Base-by-base conservation (phyloP, 2,888 invertebrate species). In the Pyrocoelia pectoralis region DNA sequence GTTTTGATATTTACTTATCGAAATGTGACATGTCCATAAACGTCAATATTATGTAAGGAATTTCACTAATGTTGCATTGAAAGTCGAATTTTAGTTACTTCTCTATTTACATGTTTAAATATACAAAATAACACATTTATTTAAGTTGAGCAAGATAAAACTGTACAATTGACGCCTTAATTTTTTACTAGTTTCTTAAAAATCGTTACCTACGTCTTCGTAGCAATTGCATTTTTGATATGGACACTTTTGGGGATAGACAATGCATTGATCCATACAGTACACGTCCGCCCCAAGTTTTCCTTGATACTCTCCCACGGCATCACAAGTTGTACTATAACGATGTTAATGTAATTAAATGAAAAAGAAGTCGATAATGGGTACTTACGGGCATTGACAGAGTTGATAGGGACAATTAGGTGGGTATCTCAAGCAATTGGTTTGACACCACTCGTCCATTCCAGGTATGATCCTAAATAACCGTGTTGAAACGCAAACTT, bases 251-350 rank as follows among this genome's bases (percentile, higher is more conserved):
- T 91, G 88, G 3, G 88, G 89, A 78, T 92, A 91, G 46, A 91
- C 89, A 69, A 95, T 87, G 81, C 95, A 95, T 73, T 91, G 87
- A 79, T 95, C 94, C 86, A 93, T 88, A 78, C 95, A 95, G 78
- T 92, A 91, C 18, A 91, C 89, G 73, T 93, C 93, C 0, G 94
- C 93, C 5, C 92, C 94, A 1, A 86, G 85, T 43, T 85, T 84
- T 8, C 90, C 90, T 70, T 85, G 87, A 63, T 92, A 78, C 73
- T 92, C 90, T 1, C 94, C 94, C 18, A 92, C 83, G 0, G 93
- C 93, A 63, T 92, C 90, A 78, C 95, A 95, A n/a, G 86, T 86
- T 76, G 89, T 87, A 56, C 94, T 94, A 81, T 10, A 84, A 52
- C 3, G 9, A 24, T 2, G 2, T 8, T 17, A 19, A 48, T n/a